Percentiles rank a stretch among this genome's conserved stretches.
These are phyloP conservation scores for Koerneria pararmatus DNA, from an alignment of 2,888 invertebrate species.

Conservation along the genomic window DNA sequence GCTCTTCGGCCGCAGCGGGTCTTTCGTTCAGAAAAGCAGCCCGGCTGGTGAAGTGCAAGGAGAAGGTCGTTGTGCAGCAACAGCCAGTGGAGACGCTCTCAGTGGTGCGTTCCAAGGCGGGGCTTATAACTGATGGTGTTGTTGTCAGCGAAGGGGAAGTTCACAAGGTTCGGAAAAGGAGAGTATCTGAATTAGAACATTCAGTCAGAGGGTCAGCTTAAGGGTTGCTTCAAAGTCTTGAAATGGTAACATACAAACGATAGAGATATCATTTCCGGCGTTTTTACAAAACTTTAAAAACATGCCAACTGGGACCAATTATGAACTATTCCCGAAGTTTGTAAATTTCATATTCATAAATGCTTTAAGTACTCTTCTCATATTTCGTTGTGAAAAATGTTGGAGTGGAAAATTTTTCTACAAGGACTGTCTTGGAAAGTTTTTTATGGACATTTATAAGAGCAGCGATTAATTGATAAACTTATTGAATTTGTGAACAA, in stretches of 20 bases:
- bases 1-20: not conserved
- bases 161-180: not conserved
- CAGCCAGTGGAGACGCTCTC: constrained; percentile 6
- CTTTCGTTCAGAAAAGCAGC: constrained; percentile 1
- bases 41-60: constrained; percentile 1
- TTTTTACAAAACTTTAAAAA: no score
- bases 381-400: no score
- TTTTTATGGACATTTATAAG: no score
- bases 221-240: not conserved
- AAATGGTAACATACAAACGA: not conserved
- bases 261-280: no score
- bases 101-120: constrained; percentile 11
- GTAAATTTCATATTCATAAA: no score
- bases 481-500: no score
- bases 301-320: no score
- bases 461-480: no score
- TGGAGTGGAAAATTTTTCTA: no score
- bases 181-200: not conserved
- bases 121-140: not conserved
- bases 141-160: not conserved
- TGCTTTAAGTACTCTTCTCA: no score
- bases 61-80: constrained; percentile 14
- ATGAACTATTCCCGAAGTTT: no score
- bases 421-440: no score
- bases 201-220: not conserved